Percentiles rank a stretch among this genome's conserved stretches.
Conservation (phyloP, 2,113 vertebrate species). For the Hucho hucho region DNA sequence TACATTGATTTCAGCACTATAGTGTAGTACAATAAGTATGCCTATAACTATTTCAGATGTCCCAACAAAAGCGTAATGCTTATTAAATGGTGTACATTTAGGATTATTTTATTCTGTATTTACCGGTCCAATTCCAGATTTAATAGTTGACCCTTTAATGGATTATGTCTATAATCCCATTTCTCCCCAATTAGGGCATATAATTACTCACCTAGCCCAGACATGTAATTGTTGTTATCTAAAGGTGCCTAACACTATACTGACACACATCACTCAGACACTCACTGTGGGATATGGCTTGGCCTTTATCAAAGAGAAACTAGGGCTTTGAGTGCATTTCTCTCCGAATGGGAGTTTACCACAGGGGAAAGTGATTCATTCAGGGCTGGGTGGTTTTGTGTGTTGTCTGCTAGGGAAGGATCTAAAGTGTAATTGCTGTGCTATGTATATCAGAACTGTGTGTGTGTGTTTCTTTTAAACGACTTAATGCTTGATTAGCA, state of each 20-base stretch:
- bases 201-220: conserved; percentile 15
- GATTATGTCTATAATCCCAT: neutral
- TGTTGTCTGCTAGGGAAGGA: neutral
- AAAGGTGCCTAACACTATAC: conserved; percentile 9
- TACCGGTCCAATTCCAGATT: no score
- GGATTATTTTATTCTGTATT: neutral
- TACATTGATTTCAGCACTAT: neutral
- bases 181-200: conserved; percentile 10
- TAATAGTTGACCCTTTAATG: neutral
- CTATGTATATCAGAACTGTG: neutral
- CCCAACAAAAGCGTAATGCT: no score
- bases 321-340: conserved; percentile 15
- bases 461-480: neutral
- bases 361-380: conserved; percentile 16
- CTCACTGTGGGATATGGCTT: neutral
- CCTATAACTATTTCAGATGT: neutral
- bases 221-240: conserved; percentile 2
- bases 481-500: neutral
- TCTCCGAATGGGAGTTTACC: conserved; percentile 17
- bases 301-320: conserved; percentile 15
- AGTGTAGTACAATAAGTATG: neutral
- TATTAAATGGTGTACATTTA: neutral
- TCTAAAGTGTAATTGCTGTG: neutral
- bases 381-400: neutral
- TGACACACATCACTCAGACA: conserved; percentile 10